A percentile compares a stretch with the other conserved stretches of the same genome.
These are phyloP conservation scores for Pollachius pollachius DNA, from an alignment of 2,113 vertebrate species.

Conservation along the genomic window DNA sequence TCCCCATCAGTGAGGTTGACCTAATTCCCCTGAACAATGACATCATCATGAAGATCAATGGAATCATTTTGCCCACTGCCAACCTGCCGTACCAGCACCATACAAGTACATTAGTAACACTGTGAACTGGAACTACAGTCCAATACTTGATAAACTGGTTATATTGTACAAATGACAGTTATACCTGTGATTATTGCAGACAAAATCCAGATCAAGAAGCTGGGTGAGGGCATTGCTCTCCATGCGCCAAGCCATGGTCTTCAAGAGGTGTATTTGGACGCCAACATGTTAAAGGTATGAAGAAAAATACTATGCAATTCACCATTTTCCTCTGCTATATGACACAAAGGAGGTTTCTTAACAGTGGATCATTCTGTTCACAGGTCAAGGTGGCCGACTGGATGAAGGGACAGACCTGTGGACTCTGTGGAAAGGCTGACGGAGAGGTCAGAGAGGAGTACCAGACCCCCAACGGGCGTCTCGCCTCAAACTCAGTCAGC, in stretches of 20 bases:
- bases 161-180: not conserved
- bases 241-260: constrained; percentile 55
- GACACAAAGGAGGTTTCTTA: not conserved
- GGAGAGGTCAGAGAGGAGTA: constrained; percentile 75
- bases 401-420: constrained; percentile 80
- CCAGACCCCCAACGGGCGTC: constrained; percentile 63
- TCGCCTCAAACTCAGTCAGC: constrained; percentile 65
- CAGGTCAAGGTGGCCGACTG: constrained; percentile 77
- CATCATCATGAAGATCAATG: constrained; percentile 52
- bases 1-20: constrained; percentile 52
- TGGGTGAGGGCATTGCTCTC: constrained; percentile 46
- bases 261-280: constrained; percentile 56
- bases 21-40: constrained; percentile 24
- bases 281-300: constrained; percentile 42
- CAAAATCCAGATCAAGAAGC: constrained; percentile 46
- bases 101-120: constrained; percentile 30
- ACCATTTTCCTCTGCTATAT: not conserved
- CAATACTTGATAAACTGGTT: not conserved
- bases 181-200: constrained; percentile 34
- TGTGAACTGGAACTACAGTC: not conserved
- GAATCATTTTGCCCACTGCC: constrained; percentile 38
- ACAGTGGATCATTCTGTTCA: not conserved
- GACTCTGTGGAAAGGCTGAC: constrained; percentile 79
- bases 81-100: constrained; percentile 57
- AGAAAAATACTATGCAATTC: not conserved